A percentile compares a stretch with the other conserved stretches of the same genome.
Conservation (phyloP, 1,140 invertebrate species). For the Drosophila insularis region DNA sequence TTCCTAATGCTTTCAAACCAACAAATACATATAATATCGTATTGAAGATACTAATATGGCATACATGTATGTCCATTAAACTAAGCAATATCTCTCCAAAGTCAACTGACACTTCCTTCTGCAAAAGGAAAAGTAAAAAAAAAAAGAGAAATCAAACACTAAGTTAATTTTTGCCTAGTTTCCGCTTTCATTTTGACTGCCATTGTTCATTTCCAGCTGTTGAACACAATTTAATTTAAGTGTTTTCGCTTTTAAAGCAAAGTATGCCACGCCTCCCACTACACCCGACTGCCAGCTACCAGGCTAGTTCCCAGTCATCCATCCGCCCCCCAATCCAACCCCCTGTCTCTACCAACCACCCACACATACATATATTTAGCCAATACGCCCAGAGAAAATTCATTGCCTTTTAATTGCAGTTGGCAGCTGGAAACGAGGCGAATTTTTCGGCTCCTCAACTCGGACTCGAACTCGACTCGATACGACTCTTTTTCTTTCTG, state of each 20-base stretch:
- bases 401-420: conserved; percentile 79
- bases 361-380: conserved; percentile 24
- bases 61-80: too few relatives aligned
- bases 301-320: conserved; percentile 36
- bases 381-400: conserved; percentile 42
- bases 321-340: neutral
- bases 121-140: neutral
- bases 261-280: conserved; percentile 11
- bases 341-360: neutral
- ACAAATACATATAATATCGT: too few relatives aligned
- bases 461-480: conserved; percentile 19
- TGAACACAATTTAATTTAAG: conserved; percentile 71
- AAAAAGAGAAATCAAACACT: neutral
- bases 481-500: neutral
- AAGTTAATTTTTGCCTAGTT: neutral
- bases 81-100: neutral
- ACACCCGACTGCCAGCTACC: neutral
- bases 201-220: conserved; percentile 67
- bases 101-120: neutral
- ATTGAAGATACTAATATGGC: too few relatives aligned
- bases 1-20: too few relatives aligned
- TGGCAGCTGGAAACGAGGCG: conserved; percentile 64
- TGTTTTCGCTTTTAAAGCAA: conserved; percentile 60
- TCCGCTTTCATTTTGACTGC: neutral
- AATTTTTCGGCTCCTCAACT: conserved; percentile 47